A percentile compares a stretch with the other conserved stretches of the same genome.
Conservation (phyloP, 2,113 vertebrate genomes). For the Phylloscopus whistleri region DNA sequence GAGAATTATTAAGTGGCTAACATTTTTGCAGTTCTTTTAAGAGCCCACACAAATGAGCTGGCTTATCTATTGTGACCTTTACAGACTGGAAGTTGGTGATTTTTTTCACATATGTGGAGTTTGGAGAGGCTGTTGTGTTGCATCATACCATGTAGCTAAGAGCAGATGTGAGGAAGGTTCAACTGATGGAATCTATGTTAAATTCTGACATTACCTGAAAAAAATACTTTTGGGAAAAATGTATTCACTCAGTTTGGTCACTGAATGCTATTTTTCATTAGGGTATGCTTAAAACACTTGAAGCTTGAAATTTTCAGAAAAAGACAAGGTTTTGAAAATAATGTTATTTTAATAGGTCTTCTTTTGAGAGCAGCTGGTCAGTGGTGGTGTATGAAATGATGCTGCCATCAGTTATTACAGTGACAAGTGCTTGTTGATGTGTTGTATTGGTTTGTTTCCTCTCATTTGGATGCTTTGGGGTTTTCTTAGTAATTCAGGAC, state of each 20-base stretch:
- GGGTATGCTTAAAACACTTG: background rate
- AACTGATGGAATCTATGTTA: background rate
- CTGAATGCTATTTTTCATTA: background rate
- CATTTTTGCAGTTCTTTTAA: background rate
- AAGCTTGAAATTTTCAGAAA: background rate
- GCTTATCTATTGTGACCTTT: background rate
- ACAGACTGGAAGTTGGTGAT: background rate
- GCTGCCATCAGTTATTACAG: background rate
- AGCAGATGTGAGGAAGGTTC: background rate
- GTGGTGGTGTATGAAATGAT: background rate
- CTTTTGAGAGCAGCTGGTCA: background rate
- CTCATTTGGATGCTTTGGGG: background rate
- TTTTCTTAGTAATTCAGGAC: background rate
- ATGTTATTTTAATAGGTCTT: background rate
- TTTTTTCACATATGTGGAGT: background rate
- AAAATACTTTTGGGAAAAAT: background rate
- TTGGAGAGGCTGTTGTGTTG: fast-evolving
- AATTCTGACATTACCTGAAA: background rate
- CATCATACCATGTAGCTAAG: background rate
- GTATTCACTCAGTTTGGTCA: background rate
- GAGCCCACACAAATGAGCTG: background rate
- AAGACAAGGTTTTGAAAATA: background rate
- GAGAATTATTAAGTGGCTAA: background rate
- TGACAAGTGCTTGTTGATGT: background rate
- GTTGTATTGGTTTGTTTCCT: background rate